A percentile compares a stretch with the other conserved stretches of the same genome.
Evolutionary conservation across 1,140 invertebrate species (phyloP).

Genomic region (Acarapis woodi): DNA sequence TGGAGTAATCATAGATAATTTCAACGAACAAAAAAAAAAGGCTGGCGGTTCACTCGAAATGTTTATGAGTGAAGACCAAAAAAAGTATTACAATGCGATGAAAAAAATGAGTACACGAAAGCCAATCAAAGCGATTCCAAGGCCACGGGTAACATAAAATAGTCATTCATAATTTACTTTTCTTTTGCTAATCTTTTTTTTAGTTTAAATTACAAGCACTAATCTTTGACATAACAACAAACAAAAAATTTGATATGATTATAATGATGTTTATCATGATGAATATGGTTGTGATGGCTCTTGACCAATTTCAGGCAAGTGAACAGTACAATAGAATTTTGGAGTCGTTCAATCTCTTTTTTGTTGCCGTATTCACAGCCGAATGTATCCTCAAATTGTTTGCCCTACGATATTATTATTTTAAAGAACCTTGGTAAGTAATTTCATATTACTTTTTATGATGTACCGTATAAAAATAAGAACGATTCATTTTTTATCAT

Average conservation of each 20-base stretch:
- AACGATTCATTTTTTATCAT: too few relatives aligned
- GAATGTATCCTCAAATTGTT: constrained; percentile 93
- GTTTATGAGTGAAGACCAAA: constrained; percentile 99
- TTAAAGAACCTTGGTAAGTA: constrained; percentile 97
- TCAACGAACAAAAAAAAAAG: constrained; percentile 97
- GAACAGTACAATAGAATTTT: constrained; percentile 47
- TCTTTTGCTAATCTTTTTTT: background rate
- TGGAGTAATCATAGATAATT: constrained; percentile 92
- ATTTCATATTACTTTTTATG: too few relatives aligned
- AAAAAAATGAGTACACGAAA: constrained; percentile 96
- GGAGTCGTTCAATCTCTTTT: constrained; percentile 75
- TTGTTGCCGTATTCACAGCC: constrained; percentile 87
- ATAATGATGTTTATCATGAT: constrained; percentile 96
- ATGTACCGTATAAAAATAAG: constrained; percentile 1
- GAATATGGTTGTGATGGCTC: constrained; percentile 93
- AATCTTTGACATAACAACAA: constrained; percentile 83
- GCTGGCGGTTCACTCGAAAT: constrained; percentile 87
- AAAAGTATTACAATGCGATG: constrained; percentile 99
- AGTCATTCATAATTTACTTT: background rate
- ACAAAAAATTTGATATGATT: constrained; percentile 96
- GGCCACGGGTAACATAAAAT: constrained; percentile 82
- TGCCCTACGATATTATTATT: constrained; percentile 84
- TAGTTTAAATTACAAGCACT: constrained; percentile 81
- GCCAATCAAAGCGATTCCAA: constrained; percentile 82
- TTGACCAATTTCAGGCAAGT: constrained; percentile 76